Evolutionary conservation across 2,888 invertebrate species (phyloP).

Genomic region (Baronia brevicornis): DNA sequence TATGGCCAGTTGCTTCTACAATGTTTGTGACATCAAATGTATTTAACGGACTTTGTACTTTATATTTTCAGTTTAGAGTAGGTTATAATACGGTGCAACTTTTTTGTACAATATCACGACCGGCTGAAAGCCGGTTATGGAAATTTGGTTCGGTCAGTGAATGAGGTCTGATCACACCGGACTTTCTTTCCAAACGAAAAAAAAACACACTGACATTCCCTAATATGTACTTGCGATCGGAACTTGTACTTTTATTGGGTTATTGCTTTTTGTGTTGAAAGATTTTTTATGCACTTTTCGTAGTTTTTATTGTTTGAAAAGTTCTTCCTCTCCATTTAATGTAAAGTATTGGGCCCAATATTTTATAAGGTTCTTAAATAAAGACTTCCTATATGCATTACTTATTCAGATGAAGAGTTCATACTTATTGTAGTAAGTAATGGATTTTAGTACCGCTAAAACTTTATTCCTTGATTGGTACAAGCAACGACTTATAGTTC

Average conservation of each 20-base stretch:
- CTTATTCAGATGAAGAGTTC: too few species aligned
- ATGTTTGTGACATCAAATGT: constrained; percentile 5
- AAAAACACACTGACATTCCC: constrained; percentile 6
- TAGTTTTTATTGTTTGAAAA: too few species aligned
- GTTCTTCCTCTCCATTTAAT: too few species aligned
- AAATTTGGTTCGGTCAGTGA: constrained; percentile 17
- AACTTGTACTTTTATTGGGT: constrained; percentile 8
- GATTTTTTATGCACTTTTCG: too few species aligned
- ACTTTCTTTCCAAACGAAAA: constrained; percentile 12
- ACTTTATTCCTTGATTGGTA: too few species aligned
- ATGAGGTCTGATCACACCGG: constrained; percentile 13
- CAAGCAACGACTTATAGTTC: too few species aligned
- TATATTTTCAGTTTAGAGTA: not conserved
- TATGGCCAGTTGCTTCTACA: constrained; percentile 6
- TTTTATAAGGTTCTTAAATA: too few species aligned
- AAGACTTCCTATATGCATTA: too few species aligned
- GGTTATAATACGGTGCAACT: not conserved
- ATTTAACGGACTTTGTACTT: not conserved
- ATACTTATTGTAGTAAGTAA: too few species aligned
- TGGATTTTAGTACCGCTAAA: too few species aligned
- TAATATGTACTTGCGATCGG: constrained; percentile 2
- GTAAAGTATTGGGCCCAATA: too few species aligned
- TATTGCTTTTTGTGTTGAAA: constrained; percentile 3
- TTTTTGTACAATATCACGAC: constrained; percentile 1
- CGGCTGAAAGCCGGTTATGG: constrained; percentile 14